Percentiles rank a stretch among this genome's conserved stretches.
These are phyloP conservation scores for Urocyon cinereoargenteus DNA, from an alignment of 2,797 vertebrate species.

Conservation along the genomic window DNA sequence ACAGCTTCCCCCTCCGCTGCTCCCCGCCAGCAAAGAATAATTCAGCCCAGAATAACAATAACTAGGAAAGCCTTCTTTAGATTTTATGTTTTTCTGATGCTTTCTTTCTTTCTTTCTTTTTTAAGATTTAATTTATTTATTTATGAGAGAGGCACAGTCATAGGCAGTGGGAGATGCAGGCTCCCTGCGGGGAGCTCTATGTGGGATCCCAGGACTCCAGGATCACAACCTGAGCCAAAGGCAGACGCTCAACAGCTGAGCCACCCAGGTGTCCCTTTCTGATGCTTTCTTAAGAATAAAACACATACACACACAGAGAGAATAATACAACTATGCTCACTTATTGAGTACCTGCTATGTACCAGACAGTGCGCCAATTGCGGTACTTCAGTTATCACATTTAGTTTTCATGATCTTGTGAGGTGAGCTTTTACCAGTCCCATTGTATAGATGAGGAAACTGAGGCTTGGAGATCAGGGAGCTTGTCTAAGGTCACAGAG, in stretches of 20 bases:
- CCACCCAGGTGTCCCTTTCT: neutral
- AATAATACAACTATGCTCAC: neutral
- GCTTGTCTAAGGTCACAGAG: neutral
- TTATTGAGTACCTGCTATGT: neutral
- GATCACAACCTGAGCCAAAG: too few species aligned
- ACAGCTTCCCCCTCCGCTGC: fast-evolving
- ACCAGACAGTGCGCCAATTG: neutral
- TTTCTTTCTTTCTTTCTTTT: neutral
- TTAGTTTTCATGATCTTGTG: neutral
- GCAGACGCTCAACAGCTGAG: too few species aligned
- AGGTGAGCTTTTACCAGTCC: neutral
- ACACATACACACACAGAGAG: neutral
- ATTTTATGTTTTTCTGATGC: neutral
- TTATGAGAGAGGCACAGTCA: too few species aligned
- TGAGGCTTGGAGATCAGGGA: neutral
- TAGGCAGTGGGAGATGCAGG: too few species aligned
- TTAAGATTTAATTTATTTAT: too few species aligned
- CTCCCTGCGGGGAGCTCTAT: too few species aligned
- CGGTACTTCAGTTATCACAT: neutral
- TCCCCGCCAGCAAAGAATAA: neutral
- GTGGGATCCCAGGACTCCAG: too few species aligned
- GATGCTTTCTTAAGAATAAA: neutral
- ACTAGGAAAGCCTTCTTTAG: neutral
- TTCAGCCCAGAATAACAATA: neutral
- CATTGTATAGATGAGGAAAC: neutral